Evolutionary conservation across 1,140 invertebrate species (phyloP).

Genomic region (Holcopasites calliopsidis): DNA sequence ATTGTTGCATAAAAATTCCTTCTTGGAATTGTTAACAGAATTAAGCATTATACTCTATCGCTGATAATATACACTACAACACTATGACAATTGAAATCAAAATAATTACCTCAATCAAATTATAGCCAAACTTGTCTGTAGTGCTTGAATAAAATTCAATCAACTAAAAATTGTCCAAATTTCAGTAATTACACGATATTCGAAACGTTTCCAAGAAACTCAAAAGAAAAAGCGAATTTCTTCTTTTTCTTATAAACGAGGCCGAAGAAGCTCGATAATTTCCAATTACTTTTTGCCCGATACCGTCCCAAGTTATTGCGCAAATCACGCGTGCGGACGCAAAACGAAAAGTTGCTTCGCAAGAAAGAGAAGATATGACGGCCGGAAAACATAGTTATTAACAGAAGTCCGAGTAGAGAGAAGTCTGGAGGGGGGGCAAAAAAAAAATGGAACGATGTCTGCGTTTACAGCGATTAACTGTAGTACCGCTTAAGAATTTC

Average conservation of each 20-base stretch:
- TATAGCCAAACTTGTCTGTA: too few species aligned
- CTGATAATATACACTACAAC: too few species aligned
- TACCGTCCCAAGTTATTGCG: not conserved
- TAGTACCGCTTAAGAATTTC: constrained; percentile 43
- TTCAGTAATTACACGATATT: not conserved
- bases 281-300: not conserved
- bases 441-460: constrained; percentile 28
- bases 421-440: not conserved
- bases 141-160: too few species aligned
- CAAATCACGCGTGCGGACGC: not conserved
- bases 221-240: too few species aligned
- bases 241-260: too few species aligned
- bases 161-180: not conserved
- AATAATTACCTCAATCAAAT: too few species aligned
- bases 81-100: too few species aligned
- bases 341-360: not conserved
- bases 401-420: not conserved
- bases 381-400: constrained; percentile 17
- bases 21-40: too few species aligned
- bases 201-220: not conserved
- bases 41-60: too few species aligned
- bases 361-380: not conserved
- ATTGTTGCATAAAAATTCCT: too few species aligned
- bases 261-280: not conserved
- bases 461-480: constrained; percentile 42